Evolutionary conservation across 2,797 vertebrate genomes (phyloP).

Genomic region (Esox masquinongy): DNA sequence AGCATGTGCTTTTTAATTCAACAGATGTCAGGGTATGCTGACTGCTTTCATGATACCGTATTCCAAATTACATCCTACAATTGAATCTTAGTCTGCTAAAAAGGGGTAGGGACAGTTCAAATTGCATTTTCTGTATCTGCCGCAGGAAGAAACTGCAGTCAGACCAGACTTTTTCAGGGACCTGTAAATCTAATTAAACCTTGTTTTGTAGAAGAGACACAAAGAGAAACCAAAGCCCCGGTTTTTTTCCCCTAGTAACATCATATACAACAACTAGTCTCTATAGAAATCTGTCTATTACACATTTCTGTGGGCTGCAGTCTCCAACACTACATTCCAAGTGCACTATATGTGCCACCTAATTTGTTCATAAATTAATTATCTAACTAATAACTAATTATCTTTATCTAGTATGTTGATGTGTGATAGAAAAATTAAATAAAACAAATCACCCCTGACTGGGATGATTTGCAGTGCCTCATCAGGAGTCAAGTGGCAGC

Average conservation of each 20-base stretch:
- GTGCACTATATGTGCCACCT: not conserved
- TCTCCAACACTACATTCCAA: not conserved
- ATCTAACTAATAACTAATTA: not conserved
- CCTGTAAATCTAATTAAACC: conserved; percentile 44
- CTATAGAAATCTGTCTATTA: conserved; percentile 43
- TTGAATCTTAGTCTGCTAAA: conserved; percentile 4
- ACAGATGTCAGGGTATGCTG: not conserved
- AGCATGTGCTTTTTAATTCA: not conserved
- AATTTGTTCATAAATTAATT: not conserved
- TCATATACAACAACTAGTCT: conserved; percentile 38
- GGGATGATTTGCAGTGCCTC: not conserved
- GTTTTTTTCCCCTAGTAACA: conserved; percentile 30
- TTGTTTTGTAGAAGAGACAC: conserved; percentile 37
- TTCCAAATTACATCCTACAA: not conserved
- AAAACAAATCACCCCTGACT: not conserved
- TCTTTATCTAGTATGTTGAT: not conserved
- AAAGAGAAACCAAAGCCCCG: conserved; percentile 33
- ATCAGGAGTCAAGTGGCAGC: conserved; percentile 8
- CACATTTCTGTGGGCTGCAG: conserved; percentile 7
- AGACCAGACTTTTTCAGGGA: conserved; percentile 30
- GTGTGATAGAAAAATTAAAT: not conserved
- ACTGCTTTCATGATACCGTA: not conserved
- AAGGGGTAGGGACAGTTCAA: not conserved
- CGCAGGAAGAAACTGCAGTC: not conserved
- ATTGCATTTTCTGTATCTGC: not conserved